Conservation (phyloP, 2,888 invertebrate genomes). For the Argynnis bischoffii region DNA sequence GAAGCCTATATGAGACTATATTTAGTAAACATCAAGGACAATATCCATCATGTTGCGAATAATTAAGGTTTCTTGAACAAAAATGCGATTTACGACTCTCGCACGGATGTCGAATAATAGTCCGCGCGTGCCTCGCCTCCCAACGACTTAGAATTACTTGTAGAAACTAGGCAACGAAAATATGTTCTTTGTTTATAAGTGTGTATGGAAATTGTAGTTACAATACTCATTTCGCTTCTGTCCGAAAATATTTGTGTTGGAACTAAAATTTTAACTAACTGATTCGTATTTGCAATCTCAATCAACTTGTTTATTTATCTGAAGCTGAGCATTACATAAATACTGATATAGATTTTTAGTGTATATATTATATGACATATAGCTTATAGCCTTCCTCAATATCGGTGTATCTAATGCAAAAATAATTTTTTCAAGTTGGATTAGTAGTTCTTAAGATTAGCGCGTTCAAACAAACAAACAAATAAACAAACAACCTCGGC, state of each 20-base stretch:
- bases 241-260: conserved; percentile 5
- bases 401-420: too few relatives aligned
- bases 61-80: conserved; percentile 14
- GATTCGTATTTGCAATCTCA: not conserved
- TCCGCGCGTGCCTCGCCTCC: conserved; percentile 21
- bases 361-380: too few relatives aligned
- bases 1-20: too few relatives aligned
- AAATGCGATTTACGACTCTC: conserved; percentile 18
- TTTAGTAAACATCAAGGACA: too few relatives aligned
- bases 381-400: too few relatives aligned
- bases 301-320: not conserved
- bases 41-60: not conserved
- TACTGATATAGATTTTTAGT: too few relatives aligned
- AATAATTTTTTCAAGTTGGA: too few relatives aligned
- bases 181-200: conserved; percentile 10
- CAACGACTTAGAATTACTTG: conserved; percentile 22
- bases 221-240: not conserved
- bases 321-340: not conserved
- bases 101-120: conserved; percentile 26
- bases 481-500: too few relatives aligned
- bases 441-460: too few relatives aligned
- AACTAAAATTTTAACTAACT: conserved; percentile 1
- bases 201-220: conserved; percentile 9
- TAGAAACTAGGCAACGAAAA: conserved; percentile 4
- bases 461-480: too few relatives aligned